Base-by-base conservation (phyloP, 1,140 invertebrate genomes). In the Bombus breviceps region DNA sequence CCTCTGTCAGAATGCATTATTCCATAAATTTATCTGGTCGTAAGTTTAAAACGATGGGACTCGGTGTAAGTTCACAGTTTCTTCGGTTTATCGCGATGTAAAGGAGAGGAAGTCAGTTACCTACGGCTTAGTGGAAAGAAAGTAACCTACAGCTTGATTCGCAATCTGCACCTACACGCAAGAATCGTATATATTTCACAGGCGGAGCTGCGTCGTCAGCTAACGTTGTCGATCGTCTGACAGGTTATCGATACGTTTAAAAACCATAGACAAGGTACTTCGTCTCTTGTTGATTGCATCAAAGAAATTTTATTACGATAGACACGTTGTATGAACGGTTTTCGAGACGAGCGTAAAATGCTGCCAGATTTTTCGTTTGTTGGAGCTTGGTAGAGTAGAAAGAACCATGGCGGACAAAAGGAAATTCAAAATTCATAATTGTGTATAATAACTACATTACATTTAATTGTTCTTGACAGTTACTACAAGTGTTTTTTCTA, bases 51-150 rank as follows among this genome's bases (percentile, higher is more conserved):
- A 62, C 59, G 28, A 13, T 13, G 59, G 28, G 59, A 12, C 59
- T 62, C 59, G 59, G 28, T n/a, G 28, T 62, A 3, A 62, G 59
- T 62, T 62, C 28, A 5, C 59, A 62, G 59, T 74, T 76, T 68
- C 86, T 68, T 25, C 15, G 47, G 53, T 75, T 32, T 47, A 89
- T 89, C 88, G 74, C 68, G 83, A 88, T 82, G 86, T 79, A 82
- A 37, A 66, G 12, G 12, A 71, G 74, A 18, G 68, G 34, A 39
- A 39, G 22, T 15, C 10, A 12, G 28, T 18, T 53, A 53, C 47
- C 18, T 53, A 22, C 18, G 47, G 5, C 1, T 53, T 53, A 18
- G 6, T 53, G 18, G 18, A 53, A 22, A 53, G 6, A 53, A 22
- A 53, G 41, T 12, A 59, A 37, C 69, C 34, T n/a, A 73, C 64